Conservation (phyloP, 2,113 vertebrate species). For the Riparia riparia region DNA sequence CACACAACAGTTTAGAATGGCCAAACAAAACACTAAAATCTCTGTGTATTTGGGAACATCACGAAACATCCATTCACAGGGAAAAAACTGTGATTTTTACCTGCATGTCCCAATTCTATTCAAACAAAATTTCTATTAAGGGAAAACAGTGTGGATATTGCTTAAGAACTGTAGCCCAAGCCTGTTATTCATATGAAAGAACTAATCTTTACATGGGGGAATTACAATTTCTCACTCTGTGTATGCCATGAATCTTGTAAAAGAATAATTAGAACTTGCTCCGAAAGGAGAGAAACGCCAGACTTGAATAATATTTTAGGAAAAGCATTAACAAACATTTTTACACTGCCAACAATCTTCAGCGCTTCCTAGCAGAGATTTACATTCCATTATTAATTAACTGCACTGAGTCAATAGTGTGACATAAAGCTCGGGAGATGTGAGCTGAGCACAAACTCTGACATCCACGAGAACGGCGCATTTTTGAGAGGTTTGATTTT, state of each 20-base stretch:
- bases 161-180: conserved; percentile 15
- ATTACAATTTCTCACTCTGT: conserved; percentile 45
- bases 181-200: conserved; percentile 29
- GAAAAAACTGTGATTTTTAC: neutral
- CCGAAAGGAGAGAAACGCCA: conserved; percentile 20
- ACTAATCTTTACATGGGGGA: conserved; percentile 43
- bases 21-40: conserved; percentile 6
- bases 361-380: conserved; percentile 16
- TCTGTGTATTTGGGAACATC: neutral
- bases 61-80: neutral
- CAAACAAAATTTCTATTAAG: neutral
- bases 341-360: conserved; percentile 21
- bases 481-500: neutral
- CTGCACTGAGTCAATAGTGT: conserved; percentile 5
- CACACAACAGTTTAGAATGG: neutral
- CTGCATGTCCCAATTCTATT: neutral
- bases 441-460: neutral
- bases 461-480: neutral
- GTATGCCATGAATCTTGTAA: conserved; percentile 32
- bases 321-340: conserved; percentile 51
- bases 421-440: conserved; percentile 35
- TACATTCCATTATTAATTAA: conserved; percentile 60
- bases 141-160: neutral
- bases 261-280: conserved; percentile 63
- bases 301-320: conserved; percentile 29